phyloP scores from a whole-genome alignment of 2,113 vertebrate genomes.

The Pantherophis guttatus region DNA sequence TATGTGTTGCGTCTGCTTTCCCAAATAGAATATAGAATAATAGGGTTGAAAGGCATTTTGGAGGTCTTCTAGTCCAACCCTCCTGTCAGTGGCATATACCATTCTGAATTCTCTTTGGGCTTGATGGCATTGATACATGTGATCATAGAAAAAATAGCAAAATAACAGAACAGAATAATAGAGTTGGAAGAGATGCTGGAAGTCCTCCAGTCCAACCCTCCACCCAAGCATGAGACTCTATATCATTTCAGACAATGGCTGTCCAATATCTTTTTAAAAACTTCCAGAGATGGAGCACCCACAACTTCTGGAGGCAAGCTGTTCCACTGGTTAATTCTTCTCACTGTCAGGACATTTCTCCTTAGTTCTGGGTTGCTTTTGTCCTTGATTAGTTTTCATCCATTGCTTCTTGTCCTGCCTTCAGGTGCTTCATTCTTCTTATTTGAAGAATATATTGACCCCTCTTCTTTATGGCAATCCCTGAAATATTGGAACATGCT shows the following conservation, averaged over 20 bases:
- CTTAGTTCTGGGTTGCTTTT: not conserved
- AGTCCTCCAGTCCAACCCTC: not conserved
- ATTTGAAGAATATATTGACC: not conserved
- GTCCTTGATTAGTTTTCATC: not conserved
- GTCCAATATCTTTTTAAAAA: not conserved
- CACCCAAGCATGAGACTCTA: not conserved
- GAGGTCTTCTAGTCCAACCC: not conserved
- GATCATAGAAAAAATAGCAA: not conserved
- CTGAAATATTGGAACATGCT: not conserved
- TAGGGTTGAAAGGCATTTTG: not conserved
- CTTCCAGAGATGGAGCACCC: not conserved
- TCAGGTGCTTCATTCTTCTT: not conserved
- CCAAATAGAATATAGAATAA: not conserved
- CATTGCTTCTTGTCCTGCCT: not conserved
- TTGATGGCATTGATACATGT: not conserved
- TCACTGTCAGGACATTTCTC: not conserved
- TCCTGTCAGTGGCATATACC: not conserved
- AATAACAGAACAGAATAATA: not conserved
- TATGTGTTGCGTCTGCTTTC: not conserved
- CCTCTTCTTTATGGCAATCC: not conserved
- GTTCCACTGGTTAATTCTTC: not conserved
- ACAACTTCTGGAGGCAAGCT: not conserved
- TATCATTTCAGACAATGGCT: not conserved
- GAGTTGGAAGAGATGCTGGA: not conserved
- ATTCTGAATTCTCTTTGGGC: not conserved